phyloP scores from a whole-genome alignment of 1,140 invertebrate genomes.

The Leptinotarsa undecemlineata region DNA sequence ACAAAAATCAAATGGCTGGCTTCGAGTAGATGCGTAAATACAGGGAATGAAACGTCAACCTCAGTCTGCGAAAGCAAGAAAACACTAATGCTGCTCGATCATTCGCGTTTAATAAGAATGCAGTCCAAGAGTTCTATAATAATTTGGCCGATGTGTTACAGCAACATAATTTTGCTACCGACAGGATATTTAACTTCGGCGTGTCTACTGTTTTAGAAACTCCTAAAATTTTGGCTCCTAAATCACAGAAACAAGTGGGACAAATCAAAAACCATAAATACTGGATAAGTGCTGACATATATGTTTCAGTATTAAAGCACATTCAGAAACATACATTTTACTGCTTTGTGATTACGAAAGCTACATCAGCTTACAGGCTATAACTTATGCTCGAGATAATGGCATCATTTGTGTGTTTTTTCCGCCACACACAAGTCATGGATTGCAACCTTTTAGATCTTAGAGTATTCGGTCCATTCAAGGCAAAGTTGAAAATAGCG shows the following conservation, averaged over 20 bases:
- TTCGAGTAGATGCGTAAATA: constrained; percentile 33
- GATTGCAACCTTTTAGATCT: constrained; percentile 53
- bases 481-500: constrained; percentile 38
- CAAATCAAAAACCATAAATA: constrained; percentile 41
- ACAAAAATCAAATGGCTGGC: constrained; percentile 29
- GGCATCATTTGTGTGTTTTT: constrained; percentile 36
- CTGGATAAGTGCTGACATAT: constrained; percentile 46
- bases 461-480: constrained; percentile 51
- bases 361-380: constrained; percentile 40
- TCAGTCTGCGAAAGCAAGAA: constrained; percentile 21
- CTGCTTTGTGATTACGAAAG: constrained; percentile 53
- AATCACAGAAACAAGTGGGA: background rate
- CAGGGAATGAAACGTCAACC: constrained; percentile 14
- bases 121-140: constrained; percentile 29
- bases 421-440: constrained; percentile 39
- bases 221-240: background rate
- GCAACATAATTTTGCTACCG: background rate
- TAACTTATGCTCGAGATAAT: constrained; percentile 44
- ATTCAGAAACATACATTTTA: constrained; percentile 53
- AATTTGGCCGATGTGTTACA: constrained; percentile 25
- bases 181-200: no score
- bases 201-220: no score
- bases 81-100: constrained; percentile 19
- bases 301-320: constrained; percentile 53
- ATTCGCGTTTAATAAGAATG: constrained; percentile 29